phyloP scores from a whole-genome alignment of 1,140 invertebrate species.

The Ceratoteleas bidentatus region DNA sequence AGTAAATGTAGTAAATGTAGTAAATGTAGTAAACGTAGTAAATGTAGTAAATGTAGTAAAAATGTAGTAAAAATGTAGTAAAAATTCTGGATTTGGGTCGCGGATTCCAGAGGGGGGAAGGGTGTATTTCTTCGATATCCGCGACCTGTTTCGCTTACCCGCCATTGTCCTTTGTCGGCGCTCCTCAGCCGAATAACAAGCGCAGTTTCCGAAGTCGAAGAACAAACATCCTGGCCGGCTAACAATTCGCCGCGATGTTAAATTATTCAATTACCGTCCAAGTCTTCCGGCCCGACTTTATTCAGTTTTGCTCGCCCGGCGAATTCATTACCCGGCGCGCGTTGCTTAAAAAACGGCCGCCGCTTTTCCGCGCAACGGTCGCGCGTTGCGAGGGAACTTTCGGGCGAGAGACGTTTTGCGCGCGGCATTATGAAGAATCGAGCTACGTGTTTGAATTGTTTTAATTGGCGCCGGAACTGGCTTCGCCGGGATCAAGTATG shows the following conservation, averaged over 20 bases:
- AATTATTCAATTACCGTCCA: slow-evolving; percentile 50
- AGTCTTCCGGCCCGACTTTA: slow-evolving; percentile 30
- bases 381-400: slow-evolving; percentile 12
- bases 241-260: slow-evolving; percentile 37
- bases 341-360: slow-evolving; percentile 29
- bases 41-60: too few species aligned
- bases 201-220: slow-evolving; percentile 29
- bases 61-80: too few species aligned
- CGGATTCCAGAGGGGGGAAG: slow-evolving; percentile 37
- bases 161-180: not conserved
- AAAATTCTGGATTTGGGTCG: too few species aligned
- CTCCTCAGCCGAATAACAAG: slow-evolving; percentile 29
- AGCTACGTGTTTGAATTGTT: slow-evolving; percentile 1
- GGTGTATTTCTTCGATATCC: slow-evolving; percentile 33
- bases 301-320: slow-evolving; percentile 26
- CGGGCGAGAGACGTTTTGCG: slow-evolving; percentile 1
- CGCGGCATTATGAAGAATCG: slow-evolving; percentile 7
- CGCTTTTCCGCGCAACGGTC: slow-evolving; percentile 3
- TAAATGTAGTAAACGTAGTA: too few species aligned
- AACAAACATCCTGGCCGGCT: slow-evolving; percentile 44
- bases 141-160: slow-evolving; percentile 18
- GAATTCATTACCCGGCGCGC: slow-evolving; percentile 40
- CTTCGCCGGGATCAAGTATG: too few species aligned
- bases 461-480: slow-evolving; percentile 6
- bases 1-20: too few species aligned